A percentile compares a stretch with the other conserved stretches of the same genome.
These are phyloP conservation scores for Himalopsyche anomala DNA, from an alignment of 2,888 invertebrate genomes.

Conservation along the genomic window DNA sequence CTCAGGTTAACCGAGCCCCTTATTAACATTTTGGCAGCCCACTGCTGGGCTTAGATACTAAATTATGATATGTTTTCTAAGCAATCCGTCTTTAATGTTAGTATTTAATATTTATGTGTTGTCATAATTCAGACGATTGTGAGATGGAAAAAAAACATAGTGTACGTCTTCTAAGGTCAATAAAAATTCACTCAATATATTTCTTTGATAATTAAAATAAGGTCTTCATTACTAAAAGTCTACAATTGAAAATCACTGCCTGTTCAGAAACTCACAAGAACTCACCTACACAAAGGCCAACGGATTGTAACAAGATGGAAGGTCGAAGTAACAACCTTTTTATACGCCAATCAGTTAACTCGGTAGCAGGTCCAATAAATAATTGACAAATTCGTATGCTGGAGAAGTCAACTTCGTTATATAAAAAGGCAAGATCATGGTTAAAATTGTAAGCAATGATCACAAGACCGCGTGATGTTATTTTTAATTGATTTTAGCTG, in stretches of 20 bases:
- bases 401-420: not conserved
- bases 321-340: slow-evolving; percentile 3
- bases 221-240: too few relatives aligned
- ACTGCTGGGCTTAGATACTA: too few relatives aligned
- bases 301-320: not conserved
- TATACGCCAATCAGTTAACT: not conserved
- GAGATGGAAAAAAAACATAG: too few relatives aligned
- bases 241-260: not conserved
- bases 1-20: too few relatives aligned
- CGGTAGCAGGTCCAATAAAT: slow-evolving; percentile 3
- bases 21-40: too few relatives aligned
- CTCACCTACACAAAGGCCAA: not conserved
- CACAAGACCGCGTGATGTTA: not conserved
- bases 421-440: not conserved
- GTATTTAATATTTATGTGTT: too few relatives aligned
- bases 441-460: not conserved
- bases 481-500: not conserved
- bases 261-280: not conserved
- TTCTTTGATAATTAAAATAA: too few relatives aligned
- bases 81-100: too few relatives aligned
- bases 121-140: too few relatives aligned
- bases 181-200: too few relatives aligned
- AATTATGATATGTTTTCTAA: too few relatives aligned
- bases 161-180: too few relatives aligned
- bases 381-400: slow-evolving; percentile 1